Conservation (phyloP, 2,888 invertebrate genomes). For the Anoncus sp. region DNA sequence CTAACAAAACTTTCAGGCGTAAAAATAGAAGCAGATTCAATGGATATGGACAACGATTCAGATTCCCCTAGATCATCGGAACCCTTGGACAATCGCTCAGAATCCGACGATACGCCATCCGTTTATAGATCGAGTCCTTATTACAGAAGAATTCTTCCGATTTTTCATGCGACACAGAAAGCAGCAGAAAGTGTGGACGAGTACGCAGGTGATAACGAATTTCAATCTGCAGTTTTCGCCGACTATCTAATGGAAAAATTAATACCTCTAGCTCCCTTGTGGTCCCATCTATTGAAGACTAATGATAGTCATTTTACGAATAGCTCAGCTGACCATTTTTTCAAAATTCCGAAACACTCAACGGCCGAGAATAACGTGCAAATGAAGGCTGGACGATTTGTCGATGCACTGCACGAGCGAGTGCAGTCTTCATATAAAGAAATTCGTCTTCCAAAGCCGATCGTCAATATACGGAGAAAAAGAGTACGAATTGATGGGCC, state of each 20-base stretch:
- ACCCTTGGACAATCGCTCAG: too few species aligned
- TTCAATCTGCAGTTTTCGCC: constrained; percentile 18
- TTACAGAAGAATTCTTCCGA: constrained; percentile 7
- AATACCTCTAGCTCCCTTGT: constrained; percentile 39
- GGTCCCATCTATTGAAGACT: constrained; percentile 20
- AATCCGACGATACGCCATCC: too few species aligned
- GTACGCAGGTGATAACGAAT: constrained; percentile 17
- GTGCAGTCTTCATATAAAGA: too few species aligned
- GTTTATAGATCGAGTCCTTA: constrained; percentile 26
- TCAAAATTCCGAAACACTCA: constrained; percentile 21
- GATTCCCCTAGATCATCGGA: too few species aligned
- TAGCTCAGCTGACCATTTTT: constrained; percentile 32
- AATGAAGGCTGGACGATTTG: constrained; percentile 32
- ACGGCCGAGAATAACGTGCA: constrained; percentile 29
- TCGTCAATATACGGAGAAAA: too few species aligned
- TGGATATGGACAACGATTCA: too few species aligned
- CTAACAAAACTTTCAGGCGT: constrained; percentile 7
- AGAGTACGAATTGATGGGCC: too few species aligned
- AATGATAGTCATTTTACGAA: constrained; percentile 27
- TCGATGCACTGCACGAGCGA: constrained; percentile 16
- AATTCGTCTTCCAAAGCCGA: too few species aligned
- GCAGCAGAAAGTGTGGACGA: constrained; percentile 9
- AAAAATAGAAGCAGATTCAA: too few species aligned
- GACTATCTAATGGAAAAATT: constrained; percentile 30
- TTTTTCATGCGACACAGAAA: constrained; percentile 8